Percentiles rank a stretch among this genome's conserved stretches.
These are phyloP conservation scores for Nebria ingens DNA, from an alignment of 1,140 invertebrate species.

Conservation along the genomic window DNA sequence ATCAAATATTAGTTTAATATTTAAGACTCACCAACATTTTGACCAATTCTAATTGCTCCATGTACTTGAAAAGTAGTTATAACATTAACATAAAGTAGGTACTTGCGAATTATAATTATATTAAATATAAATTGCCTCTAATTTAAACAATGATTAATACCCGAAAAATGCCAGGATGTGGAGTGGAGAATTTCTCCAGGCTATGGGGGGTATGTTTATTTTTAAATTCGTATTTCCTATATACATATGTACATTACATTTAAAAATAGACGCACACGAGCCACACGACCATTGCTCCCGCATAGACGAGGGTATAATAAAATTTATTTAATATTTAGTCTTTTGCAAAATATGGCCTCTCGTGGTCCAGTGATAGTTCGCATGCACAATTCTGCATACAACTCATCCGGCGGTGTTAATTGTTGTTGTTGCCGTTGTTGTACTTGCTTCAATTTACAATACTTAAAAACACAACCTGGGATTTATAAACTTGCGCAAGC, in stretches of 20 bases:
- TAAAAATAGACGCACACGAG: background rate
- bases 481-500: conserved; percentile 63
- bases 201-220: background rate
- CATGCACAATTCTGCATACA: conserved; percentile 13
- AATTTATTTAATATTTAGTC: background rate
- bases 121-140: too few species aligned
- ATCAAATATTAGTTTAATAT: too few species aligned
- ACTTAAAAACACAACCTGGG: conserved; percentile 56
- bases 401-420: conserved; percentile 35
- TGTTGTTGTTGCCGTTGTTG: conserved; percentile 61
- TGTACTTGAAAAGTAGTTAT: too few species aligned
- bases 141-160: too few species aligned
- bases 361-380: conserved; percentile 22
- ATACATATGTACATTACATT: background rate
- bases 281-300: background rate
- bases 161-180: too few species aligned
- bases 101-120: too few species aligned
- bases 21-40: too few species aligned
- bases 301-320: background rate
- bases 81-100: too few species aligned
- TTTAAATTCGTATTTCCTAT: background rate
- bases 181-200: too few species aligned
- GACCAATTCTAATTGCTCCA: too few species aligned
- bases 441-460: conserved; percentile 65
- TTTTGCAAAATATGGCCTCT: background rate